Evolutionary conservation across 1,140 invertebrate species (phyloP), one percentile per base, ranked within the genome.

Genomic region (Akabosia matsudoensis): DNA sequence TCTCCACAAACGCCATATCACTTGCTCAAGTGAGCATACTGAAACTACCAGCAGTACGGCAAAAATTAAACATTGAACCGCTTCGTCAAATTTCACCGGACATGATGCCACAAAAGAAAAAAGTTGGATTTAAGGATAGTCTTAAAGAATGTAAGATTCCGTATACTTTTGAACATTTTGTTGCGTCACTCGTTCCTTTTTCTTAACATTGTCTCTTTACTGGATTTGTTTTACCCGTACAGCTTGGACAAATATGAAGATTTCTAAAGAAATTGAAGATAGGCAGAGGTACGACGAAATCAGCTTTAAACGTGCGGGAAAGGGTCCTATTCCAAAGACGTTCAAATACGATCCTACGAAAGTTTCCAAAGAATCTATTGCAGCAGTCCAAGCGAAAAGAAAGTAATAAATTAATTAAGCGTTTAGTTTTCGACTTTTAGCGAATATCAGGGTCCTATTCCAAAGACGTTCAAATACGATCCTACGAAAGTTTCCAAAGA

Each of bases 401-500:
- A 72, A 67, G 37, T 51, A 75, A 22, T 16, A 56, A 45, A 7
- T 45, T 10, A 45, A 18, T n/a, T n/a, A n/a, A n/a, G n/a, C n/a
- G n/a, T n/a, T n/a, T n/a, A n/a, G n/a, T n/a, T n/a, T n/a, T n/a
- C n/a, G n/a, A n/a, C n/a, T n/a, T n/a, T n/a, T n/a, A n/a, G n/a
- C n/a, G n/a, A n/a, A n/a, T n/a, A n/a, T n/a, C n/a, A 90, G 84
- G 94, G 92, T 1, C 92, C 95, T 0, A 80, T 97, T 56, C 86
- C 90, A 26, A 96, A 94, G 85, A 97, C 95, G 0, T 97, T 90
- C 82, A 91, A 92, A 84, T 91, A 90, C 83, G 91, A 97, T 85
- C 95, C 95, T 28, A 95, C 92, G 0, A 85, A 86, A 82, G 76
- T 78, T 18, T 14, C 28, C 2, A 33, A 30, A 16, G 16, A 45